A percentile compares a stretch with the other conserved stretches of the same genome.
Conservation (phyloP, 2,113 vertebrate genomes). For the Sinocyclocheilus anshuiensis region DNA sequence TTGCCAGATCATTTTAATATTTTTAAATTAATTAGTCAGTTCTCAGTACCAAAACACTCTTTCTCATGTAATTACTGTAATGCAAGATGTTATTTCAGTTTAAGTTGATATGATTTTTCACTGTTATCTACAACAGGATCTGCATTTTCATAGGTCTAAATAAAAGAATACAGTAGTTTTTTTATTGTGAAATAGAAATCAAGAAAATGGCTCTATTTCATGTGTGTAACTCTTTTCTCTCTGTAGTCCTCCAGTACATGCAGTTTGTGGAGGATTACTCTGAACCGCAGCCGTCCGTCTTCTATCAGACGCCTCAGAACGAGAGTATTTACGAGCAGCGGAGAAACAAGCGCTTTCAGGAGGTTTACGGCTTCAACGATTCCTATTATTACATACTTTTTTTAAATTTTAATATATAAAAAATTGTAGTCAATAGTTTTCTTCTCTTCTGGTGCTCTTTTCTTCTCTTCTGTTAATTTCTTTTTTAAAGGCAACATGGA, state of each 20-base stretch:
- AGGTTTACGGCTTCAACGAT: conserved; percentile 93
- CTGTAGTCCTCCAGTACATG: conserved; percentile 93
- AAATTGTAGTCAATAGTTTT: neutral
- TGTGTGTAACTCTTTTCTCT: neutral
- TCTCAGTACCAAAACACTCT: neutral
- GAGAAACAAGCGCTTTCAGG: conserved; percentile 88
- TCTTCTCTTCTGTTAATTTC: neutral
- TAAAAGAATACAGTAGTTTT: neutral
- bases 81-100: no score
- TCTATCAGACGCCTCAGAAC: conserved; percentile 96
- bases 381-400: conserved; percentile 69
- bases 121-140: no score
- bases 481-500: conserved; percentile 12
- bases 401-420: no score
- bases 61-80: no score
- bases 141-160: no score
- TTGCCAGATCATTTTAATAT: no score
- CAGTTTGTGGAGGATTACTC: conserved; percentile 99
- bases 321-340: conserved; percentile 97
- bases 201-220: neutral
- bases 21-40: no score
- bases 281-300: conserved; percentile 92
- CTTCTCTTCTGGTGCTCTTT: neutral
- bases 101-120: no score
- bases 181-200: neutral